A percentile compares a stretch with the other conserved stretches of the same genome.
Evolutionary conservation across 2,888 invertebrate species (phyloP).

Genomic region (Trissolcus japonicus): DNA sequence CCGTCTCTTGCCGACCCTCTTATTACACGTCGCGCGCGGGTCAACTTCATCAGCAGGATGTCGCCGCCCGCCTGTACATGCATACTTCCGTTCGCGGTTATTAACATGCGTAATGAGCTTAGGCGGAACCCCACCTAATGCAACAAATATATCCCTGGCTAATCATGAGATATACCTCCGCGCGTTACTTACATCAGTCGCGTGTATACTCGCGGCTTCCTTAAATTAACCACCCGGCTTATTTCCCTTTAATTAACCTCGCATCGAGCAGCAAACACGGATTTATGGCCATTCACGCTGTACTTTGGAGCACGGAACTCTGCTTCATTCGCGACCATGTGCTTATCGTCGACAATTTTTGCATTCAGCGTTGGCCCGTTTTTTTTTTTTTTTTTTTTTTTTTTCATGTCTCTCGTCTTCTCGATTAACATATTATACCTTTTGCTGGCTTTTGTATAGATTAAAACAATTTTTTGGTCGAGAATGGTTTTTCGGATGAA

Average conservation of each 20-base stretch:
- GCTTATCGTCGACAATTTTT: too few relatives aligned
- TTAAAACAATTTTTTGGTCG: too few relatives aligned
- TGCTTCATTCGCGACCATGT: too few relatives aligned
- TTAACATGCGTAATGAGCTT: constrained; percentile 67
- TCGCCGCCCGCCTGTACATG: constrained; percentile 61
- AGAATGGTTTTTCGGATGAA: background rate
- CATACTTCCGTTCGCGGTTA: constrained; percentile 62
- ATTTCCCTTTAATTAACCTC: constrained; percentile 19
- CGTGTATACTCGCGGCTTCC: constrained; percentile 18
- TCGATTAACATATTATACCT: background rate
- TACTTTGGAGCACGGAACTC: constrained; percentile 1
- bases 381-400: too few relatives aligned
- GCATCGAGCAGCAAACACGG: constrained; percentile 14
- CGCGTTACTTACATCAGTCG: constrained; percentile 30
- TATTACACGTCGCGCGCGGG: constrained; percentile 73
- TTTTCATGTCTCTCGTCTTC: background rate
- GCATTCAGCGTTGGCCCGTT: background rate
- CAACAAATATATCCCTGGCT: constrained; percentile 37
- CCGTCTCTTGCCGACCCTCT: constrained; percentile 70
- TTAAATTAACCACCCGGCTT: constrained; percentile 26
- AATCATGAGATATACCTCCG: constrained; percentile 38
- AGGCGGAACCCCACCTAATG: constrained; percentile 13
- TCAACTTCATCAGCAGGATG: constrained; percentile 74
- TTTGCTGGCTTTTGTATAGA: too few relatives aligned
- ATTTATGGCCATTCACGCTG: constrained; percentile 15